A percentile compares a stretch with the other conserved stretches of the same genome.
These are phyloP conservation scores for Nomada ferruginata DNA, from an alignment of 2,888 invertebrate genomes.

Conservation along the genomic window DNA sequence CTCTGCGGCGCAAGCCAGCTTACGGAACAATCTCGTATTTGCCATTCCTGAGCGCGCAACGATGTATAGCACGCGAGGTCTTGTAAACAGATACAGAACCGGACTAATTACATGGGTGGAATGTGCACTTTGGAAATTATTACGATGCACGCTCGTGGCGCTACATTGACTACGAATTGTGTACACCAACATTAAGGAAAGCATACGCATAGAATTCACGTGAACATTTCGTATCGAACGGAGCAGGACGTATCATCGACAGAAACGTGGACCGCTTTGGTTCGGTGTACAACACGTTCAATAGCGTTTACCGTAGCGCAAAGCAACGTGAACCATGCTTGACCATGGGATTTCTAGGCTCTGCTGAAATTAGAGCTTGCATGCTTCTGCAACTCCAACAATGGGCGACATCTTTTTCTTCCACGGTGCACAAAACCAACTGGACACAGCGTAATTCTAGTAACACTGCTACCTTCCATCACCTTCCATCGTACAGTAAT, in stretches of 20 bases:
- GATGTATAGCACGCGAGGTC: neutral
- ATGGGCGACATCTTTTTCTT: neutral
- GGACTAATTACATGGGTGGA: constrained; percentile 18
- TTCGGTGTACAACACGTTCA: neutral
- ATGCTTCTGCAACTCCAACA: neutral
- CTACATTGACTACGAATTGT: neutral
- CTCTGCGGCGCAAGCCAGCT: neutral
- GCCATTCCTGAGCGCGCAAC: constrained; percentile 9
- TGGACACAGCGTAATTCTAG: too few species aligned
- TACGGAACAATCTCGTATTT: constrained; percentile 35
- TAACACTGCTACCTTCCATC: neutral
- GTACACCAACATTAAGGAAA: neutral
- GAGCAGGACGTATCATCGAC: neutral
- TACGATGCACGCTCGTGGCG: neutral
- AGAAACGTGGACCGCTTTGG: neutral
- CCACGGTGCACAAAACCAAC: neutral
- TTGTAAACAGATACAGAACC: neutral
- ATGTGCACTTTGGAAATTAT: neutral
- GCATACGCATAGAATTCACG: neutral
- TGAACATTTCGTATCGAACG: neutral
- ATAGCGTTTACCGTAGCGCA: neutral
- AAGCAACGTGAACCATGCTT: neutral
- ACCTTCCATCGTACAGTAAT: neutral
- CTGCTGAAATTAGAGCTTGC: neutral
- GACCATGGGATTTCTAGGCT: constrained; percentile 3